Base-by-base conservation (phyloP, 2,797 vertebrate genomes). In the Coilia nasus region DNA sequence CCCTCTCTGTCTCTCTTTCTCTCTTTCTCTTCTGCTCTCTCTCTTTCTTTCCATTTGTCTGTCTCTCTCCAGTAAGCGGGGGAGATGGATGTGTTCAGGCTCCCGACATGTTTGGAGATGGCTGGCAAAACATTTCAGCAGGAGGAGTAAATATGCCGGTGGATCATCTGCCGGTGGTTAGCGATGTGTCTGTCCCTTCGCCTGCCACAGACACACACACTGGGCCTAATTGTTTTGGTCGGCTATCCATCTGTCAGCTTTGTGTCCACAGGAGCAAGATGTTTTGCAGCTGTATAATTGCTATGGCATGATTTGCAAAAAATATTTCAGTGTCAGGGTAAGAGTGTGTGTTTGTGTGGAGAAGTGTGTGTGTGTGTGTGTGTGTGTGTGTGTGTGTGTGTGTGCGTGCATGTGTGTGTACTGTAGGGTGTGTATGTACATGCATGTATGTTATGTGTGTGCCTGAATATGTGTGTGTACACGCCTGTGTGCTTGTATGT, bases 1-100 rank as follows among this genome's bases (percentile, higher is more conserved):
- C 67, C 71, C 19, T 25, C 31, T 81, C 80, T 89, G 86, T 89
- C 87, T 91, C 91, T 85, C 85, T 83, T 60, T 83, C 87, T 90
- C 90, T 90, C 78, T 54, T 7, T 54, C 50, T 14, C 50, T 54
- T 7, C 9, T 7, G 3, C 50, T 54, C 50, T 54, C 50, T 54
- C 31, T 82, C 15, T 81, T 9, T n/a, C 25, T 67, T 21, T 60
- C 71, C 23, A 81, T 83, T 83, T 81, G 62, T 81, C 19, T 25
- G 21, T 81, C 80, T 89, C 87, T 89, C 87, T 91, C 91, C 85
- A 7, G 15, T 44, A 2, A 78, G 71, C 35, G 17, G 71, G 21
- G 71, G 35, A 78, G 71, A 78, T 78, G 71, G 71, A 78, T 44
- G 15, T 78, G 31, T 41, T 78, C 71, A 78, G 19, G 7, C 71